Evolutionary conservation across 2,797 vertebrate genomes (phyloP).

Genomic region (Anomalospiza imberbis): DNA sequence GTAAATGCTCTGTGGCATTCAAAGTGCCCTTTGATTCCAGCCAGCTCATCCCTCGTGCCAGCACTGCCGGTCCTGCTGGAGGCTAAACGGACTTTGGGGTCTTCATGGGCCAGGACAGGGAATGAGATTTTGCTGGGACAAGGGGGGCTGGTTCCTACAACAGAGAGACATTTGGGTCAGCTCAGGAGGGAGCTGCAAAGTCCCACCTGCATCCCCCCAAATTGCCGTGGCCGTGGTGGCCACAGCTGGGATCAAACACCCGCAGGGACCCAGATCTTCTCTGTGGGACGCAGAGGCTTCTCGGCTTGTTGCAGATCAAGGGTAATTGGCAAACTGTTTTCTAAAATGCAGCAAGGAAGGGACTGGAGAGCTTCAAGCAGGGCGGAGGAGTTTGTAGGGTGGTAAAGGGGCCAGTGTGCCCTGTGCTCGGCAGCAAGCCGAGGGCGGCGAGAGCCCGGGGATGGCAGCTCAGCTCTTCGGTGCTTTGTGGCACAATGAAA

Average conservation of each 20-base stretch:
- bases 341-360: neutral
- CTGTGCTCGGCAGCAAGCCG: fast-evolving
- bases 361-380: neutral
- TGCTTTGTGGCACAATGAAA: conserved; percentile 9
- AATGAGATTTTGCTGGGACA: neutral
- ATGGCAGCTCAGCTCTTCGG: neutral
- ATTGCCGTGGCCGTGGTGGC: fast-evolving
- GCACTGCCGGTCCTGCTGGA: neutral
- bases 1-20: neutral
- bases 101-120: neutral
- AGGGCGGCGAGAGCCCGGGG: fast-evolving
- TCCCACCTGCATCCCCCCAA: fast-evolving
- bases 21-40: neutral
- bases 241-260: fast-evolving
- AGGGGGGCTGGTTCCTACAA: neutral
- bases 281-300: neutral
- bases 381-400: neutral
- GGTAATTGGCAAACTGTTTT: neutral
- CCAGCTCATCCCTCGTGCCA: fast-evolving
- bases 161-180: neutral
- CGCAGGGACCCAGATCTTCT: fast-evolving
- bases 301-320: neutral
- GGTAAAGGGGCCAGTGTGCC: fast-evolving
- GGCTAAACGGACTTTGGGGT: neutral
- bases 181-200: neutral